Percentiles rank a stretch among this genome's conserved stretches.
phyloP scores from a whole-genome alignment of 1,140 invertebrate species.

The Medauroidea extradentata region DNA sequence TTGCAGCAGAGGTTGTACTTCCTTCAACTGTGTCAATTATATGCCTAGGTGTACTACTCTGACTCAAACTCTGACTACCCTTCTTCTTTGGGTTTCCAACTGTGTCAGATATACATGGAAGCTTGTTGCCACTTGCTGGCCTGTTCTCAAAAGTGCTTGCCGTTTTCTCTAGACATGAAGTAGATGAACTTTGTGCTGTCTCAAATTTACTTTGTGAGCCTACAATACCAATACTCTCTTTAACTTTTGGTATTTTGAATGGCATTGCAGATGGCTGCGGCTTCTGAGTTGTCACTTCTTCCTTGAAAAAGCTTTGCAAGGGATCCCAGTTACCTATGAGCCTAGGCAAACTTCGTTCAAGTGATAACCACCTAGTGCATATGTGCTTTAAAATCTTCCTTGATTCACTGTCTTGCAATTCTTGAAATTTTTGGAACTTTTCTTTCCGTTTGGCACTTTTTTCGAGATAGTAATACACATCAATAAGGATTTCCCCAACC shows the following conservation, averaged over 20 bases:
- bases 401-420: background rate
- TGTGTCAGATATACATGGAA: too few relatives aligned
- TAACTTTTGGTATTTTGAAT: conserved; percentile 2
- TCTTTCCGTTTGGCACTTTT: background rate
- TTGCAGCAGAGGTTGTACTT: too few relatives aligned
- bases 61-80: too few relatives aligned
- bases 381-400: background rate
- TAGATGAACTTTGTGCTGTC: too few relatives aligned
- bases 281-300: background rate
- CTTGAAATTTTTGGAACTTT: conserved; percentile 1
- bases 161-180: too few relatives aligned
- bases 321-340: background rate
- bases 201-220: too few relatives aligned
- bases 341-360: background rate
- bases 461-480: background rate
- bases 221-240: too few relatives aligned
- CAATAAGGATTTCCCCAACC: background rate
- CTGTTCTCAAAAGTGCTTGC: too few relatives aligned
- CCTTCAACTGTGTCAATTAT: too few relatives aligned
- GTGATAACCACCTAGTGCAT: conserved; percentile 1
- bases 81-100: too few relatives aligned
- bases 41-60: too few relatives aligned
- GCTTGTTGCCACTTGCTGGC: too few relatives aligned
- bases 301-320: background rate
- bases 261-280: background rate